These are phyloP conservation scores for Bacillus rossius DNA, from an alignment of 1,140 invertebrate species.

Conservation along the genomic window DNA sequence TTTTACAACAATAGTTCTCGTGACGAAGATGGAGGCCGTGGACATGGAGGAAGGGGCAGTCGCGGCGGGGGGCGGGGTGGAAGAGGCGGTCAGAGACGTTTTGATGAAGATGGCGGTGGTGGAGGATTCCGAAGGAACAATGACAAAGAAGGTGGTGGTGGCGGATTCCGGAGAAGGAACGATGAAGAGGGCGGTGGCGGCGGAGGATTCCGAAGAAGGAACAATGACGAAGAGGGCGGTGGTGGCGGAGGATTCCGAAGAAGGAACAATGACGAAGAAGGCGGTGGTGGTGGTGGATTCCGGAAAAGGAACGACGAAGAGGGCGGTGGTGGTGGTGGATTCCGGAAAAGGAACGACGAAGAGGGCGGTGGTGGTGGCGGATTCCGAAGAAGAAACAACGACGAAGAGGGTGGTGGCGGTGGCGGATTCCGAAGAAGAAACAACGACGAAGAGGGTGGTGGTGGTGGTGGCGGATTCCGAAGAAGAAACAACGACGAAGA, in stretches of 20 bases:
- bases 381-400: not conserved
- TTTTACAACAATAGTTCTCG: too few relatives aligned
- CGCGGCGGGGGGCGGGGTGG: constrained; percentile 6
- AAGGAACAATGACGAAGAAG: not conserved
- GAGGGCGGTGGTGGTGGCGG: not conserved
- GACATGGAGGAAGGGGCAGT: not conserved
- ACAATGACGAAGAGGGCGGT: not conserved
- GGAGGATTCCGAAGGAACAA: not conserved
- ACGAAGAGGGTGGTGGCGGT: not conserved
- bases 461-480: too few relatives aligned
- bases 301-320: not conserved
- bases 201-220: constrained; percentile 10
- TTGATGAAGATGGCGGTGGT: not conserved
- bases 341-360: not conserved
- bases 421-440: not conserved
- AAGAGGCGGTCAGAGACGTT: not conserved
- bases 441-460: too few relatives aligned
- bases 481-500: too few relatives aligned
- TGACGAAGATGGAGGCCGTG: not conserved
- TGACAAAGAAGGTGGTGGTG: not conserved
- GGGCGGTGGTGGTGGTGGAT: not conserved
- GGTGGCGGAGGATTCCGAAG: not conserved
- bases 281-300: not conserved
- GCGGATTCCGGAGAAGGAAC: not conserved
- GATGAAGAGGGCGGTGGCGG: constrained; percentile 12